Percentiles rank a stretch among this genome's conserved stretches.
These are phyloP conservation scores for Gymnocephalus cernua DNA, from an alignment of 2,113 vertebrate species.

Conservation along the genomic window DNA sequence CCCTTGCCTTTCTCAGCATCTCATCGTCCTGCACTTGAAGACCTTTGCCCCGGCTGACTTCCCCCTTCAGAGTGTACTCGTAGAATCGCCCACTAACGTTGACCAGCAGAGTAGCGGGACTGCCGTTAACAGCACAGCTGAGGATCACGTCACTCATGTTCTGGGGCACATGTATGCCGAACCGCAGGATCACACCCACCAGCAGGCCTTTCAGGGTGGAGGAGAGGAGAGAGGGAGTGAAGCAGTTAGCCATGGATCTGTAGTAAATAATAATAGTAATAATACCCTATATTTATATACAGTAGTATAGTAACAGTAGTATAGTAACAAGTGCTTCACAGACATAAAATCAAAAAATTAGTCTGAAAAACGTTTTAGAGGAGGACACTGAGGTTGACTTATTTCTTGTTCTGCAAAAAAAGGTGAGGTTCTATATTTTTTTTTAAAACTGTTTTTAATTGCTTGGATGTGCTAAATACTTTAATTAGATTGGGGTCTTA, in stretches of 20 bases:
- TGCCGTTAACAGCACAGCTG: constrained; percentile 91
- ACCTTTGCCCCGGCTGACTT: constrained; percentile 90
- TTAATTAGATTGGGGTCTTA: constrained; percentile 6
- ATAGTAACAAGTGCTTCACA: background rate
- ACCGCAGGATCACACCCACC: constrained; percentile 94
- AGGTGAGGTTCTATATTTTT: background rate
- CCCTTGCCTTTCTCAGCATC: constrained; percentile 95
- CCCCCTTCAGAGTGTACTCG: constrained; percentile 95
- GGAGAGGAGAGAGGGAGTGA: background rate
- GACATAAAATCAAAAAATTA: background rate
- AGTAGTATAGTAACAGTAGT: too few relatives aligned
- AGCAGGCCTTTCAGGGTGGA: constrained; percentile 88
- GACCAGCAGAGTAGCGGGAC: constrained; percentile 92
- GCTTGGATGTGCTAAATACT: constrained; percentile 5
- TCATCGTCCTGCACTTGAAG: constrained; percentile 93
- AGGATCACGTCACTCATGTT: constrained; percentile 89
- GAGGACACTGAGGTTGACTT: background rate
- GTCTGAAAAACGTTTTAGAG: background rate
- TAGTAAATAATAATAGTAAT: background rate
- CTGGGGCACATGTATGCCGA: constrained; percentile 91
- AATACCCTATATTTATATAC: background rate
- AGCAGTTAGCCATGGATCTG: background rate
- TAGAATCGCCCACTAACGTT: constrained; percentile 96
- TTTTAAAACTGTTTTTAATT: background rate
- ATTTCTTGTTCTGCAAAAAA: background rate